phyloP scores from a whole-genome alignment of 2,888 invertebrate genomes.

The Meliscaeva auricollis region DNA sequence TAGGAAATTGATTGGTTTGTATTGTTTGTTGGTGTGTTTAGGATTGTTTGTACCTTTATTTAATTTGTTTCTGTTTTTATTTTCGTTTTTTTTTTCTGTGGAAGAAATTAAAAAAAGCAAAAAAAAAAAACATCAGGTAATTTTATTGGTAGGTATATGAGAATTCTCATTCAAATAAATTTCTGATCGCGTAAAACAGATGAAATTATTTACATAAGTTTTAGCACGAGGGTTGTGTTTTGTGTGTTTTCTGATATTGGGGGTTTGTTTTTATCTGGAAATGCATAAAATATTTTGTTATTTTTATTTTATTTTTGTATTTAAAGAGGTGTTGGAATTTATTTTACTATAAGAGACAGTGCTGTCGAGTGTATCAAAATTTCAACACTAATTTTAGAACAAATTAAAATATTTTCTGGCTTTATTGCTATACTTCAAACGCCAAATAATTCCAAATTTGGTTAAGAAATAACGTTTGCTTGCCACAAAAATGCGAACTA shows the following conservation, averaged over 20 bases:
- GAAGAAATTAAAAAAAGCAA: not conserved
- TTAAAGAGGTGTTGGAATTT: constrained; percentile 10
- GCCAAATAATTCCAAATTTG: too few species aligned
- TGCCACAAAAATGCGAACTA: too few species aligned
- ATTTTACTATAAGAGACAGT: too few species aligned
- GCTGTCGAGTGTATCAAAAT: too few species aligned
- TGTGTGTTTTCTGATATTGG: constrained; percentile 24
- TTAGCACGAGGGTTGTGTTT: constrained; percentile 41
- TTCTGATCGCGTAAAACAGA: constrained; percentile 33
- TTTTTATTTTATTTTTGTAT: too few species aligned
- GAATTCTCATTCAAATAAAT: constrained; percentile 2
- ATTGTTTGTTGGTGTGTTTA: constrained; percentile 9
- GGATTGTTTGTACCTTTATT: constrained; percentile 2
- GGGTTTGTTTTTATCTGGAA: constrained; percentile 21
- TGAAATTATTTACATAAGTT: constrained; percentile 28
- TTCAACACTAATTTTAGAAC: too few species aligned
- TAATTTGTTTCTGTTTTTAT: not conserved
- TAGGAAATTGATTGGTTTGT: constrained; percentile 49
- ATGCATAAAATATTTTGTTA: constrained; percentile 24
- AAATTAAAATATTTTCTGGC: too few species aligned
- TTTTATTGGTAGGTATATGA: not conserved
- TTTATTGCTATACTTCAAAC: too few species aligned
- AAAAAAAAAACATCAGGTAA: constrained; percentile 6
- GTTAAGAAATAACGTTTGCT: too few species aligned
- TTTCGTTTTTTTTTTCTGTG: not conserved